A percentile compares a stretch with the other conserved stretches of the same genome.
These are phyloP conservation scores for Gasteruption jaculator DNA, from an alignment of 2,888 invertebrate species.

Conservation along the genomic window DNA sequence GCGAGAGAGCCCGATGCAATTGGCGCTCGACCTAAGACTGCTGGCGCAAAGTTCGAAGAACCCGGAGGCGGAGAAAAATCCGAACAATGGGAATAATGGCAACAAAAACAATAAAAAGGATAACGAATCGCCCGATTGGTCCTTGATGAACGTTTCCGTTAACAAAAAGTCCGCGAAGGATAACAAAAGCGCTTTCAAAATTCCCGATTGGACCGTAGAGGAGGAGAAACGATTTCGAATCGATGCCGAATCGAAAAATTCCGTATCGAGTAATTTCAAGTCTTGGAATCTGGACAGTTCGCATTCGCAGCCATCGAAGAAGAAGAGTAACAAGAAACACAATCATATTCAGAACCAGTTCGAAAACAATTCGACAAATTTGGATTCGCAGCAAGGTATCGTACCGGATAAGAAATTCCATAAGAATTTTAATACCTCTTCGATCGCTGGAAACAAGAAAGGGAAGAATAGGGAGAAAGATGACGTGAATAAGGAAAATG, in stretches of 20 bases:
- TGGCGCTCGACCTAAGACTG: conserved; percentile 62
- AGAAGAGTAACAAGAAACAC: conserved; percentile 28
- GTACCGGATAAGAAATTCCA: too few species aligned
- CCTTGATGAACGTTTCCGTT: conserved; percentile 40
- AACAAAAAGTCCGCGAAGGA: conserved; percentile 40
- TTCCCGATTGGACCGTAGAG: conserved; percentile 42
- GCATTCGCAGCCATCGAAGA: conserved; percentile 22
- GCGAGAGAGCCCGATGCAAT: conserved; percentile 56
- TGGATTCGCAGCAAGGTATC: too few species aligned
- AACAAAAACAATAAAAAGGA: conserved; percentile 33
- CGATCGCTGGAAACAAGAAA: conserved; percentile 11
- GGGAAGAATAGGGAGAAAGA: conserved; percentile 2
- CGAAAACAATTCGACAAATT: conserved; percentile 20
- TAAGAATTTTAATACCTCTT: too few species aligned
- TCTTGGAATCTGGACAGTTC: background rate
- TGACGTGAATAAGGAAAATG: too few species aligned
- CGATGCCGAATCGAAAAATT: conserved; percentile 40
- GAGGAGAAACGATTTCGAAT: conserved; percentile 42
- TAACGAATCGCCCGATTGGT: conserved; percentile 37
- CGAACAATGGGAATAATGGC: conserved; percentile 23
- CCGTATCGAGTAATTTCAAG: conserved; percentile 16
- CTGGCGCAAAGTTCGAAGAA: conserved; percentile 44
- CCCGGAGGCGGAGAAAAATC: conserved; percentile 30
- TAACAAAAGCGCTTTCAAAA: conserved; percentile 33
- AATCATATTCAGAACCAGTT: conserved; percentile 24